These are phyloP conservation scores for Enteromius mattozi DNA, from an alignment of 2,797 vertebrate genomes.

Conservation along the genomic window DNA sequence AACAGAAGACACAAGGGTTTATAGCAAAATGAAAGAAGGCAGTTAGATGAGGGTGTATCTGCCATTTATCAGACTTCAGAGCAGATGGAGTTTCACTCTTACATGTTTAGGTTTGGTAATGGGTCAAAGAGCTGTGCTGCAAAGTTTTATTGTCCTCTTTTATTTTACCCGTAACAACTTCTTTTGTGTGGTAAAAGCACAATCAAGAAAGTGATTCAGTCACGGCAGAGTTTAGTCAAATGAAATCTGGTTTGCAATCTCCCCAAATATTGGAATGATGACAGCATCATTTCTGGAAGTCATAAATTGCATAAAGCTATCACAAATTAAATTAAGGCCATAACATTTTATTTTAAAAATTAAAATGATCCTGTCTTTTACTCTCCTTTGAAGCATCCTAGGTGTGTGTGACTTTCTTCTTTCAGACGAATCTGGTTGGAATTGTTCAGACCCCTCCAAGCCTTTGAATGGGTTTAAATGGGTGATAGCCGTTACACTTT, in stretches of 20 bases:
- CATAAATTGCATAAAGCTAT: background rate
- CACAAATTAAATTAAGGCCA: background rate
- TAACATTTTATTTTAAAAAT: no score
- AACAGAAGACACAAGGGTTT: background rate
- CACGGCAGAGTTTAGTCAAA: background rate
- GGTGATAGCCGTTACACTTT: no score
- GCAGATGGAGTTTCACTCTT: slow-evolving; percentile 60
- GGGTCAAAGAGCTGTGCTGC: background rate
- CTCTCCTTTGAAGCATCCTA: no score
- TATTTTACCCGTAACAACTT: background rate
- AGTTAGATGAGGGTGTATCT: slow-evolving; percentile 12
- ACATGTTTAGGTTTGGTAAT: background rate
- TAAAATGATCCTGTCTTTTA: no score
- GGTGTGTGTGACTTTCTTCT: no score
- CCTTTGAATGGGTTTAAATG: no score
- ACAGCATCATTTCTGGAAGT: background rate
- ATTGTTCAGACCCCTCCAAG: no score
- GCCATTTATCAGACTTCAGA: slow-evolving; percentile 30
- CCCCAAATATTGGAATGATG: background rate
- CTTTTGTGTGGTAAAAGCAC: background rate
- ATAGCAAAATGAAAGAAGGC: background rate
- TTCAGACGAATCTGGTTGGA: no score
- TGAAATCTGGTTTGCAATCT: background rate
- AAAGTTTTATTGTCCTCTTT: slow-evolving; percentile 23
- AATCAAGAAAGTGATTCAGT: background rate